A percentile compares a stretch with the other conserved stretches of the same genome.
These are phyloP conservation scores for Probosciger aterrimus DNA, from an alignment of 2,113 vertebrate genomes.

Conservation along the genomic window DNA sequence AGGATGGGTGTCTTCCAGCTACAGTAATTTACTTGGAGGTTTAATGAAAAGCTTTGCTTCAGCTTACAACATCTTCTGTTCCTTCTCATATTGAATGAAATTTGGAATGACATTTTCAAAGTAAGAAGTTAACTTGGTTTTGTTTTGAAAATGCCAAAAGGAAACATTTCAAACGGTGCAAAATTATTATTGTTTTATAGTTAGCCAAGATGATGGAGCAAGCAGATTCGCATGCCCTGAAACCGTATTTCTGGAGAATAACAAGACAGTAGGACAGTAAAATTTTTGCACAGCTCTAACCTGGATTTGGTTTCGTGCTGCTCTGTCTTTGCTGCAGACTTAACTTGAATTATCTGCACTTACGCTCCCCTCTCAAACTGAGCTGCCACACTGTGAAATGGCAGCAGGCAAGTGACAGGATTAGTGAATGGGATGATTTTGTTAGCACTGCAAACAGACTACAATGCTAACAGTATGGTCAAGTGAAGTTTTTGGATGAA, in stretches of 20 bases:
- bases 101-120: background rate
- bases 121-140: background rate
- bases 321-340: background rate
- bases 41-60: background rate
- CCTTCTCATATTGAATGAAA: background rate
- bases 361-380: background rate
- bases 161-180: background rate
- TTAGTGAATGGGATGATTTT: background rate
- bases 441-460: conserved; percentile 4
- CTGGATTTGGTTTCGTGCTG: background rate
- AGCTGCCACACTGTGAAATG: background rate
- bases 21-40: background rate
- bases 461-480: background rate
- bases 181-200: background rate
- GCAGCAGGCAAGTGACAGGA: background rate
- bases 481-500: conserved; percentile 19
- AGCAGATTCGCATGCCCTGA: background rate
- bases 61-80: background rate
- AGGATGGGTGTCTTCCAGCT: background rate
- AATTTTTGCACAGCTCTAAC: background rate
- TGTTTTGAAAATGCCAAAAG: background rate
- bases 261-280: background rate
- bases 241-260: background rate
- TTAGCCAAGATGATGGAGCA: background rate
- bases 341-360: background rate